Percentiles rank a stretch among this genome's conserved stretches.
phyloP scores from a whole-genome alignment of 2,888 invertebrate species.

The Xestia ashworthii region DNA sequence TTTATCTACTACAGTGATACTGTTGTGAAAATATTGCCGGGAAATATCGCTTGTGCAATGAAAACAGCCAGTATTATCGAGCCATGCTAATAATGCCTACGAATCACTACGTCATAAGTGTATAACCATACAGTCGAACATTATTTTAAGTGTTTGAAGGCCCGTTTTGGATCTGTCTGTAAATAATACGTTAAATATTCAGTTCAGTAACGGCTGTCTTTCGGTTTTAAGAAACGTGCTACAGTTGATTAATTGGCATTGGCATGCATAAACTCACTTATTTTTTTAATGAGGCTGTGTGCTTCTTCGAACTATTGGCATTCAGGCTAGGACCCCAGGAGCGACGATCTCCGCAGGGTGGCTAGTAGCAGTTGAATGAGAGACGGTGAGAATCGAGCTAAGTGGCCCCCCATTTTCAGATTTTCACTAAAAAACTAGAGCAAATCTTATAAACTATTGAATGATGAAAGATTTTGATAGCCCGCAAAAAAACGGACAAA shows the following conservation, averaged over 20 bases:
- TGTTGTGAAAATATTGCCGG: neutral
- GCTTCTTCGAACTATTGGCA: neutral
- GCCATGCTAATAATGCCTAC: neutral
- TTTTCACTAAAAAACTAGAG: neutral
- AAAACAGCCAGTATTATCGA: neutral
- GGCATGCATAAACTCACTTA: neutral
- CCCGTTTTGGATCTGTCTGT: neutral
- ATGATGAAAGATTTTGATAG: neutral
- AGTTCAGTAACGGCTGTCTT: neutral
- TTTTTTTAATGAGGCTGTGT: neutral
- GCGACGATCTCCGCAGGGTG: neutral
- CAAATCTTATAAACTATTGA: neutral
- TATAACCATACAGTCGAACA: neutral
- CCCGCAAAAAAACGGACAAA: neutral
- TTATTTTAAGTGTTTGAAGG: neutral
- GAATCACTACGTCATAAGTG: neutral
- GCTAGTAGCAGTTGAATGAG: neutral
- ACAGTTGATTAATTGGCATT: neutral
- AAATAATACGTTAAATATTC: neutral
- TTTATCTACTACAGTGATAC: neutral
- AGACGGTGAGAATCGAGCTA: neutral
- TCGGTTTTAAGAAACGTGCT: neutral
- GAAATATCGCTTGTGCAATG: neutral
- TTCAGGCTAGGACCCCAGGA: neutral
- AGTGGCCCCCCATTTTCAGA: neutral